phyloP scores from a whole-genome alignment of 64 coral and sea anemone genomes.

The Montipora cactus region DNA sequence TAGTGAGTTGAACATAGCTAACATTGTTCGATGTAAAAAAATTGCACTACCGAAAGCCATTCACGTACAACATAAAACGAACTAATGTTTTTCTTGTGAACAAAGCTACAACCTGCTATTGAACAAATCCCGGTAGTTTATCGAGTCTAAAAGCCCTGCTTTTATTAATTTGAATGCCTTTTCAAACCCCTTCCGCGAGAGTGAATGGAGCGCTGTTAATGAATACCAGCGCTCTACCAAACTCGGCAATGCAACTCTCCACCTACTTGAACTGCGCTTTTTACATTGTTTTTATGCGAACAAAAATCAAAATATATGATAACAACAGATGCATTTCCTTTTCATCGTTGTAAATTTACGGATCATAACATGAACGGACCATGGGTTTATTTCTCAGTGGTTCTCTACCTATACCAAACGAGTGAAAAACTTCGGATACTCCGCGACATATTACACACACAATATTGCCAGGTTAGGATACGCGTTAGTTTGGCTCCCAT shows the following conservation, averaged over 20 bases:
- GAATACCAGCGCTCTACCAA: not conserved
- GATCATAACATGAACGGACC: not conserved
- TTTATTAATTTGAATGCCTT: constrained; percentile 16
- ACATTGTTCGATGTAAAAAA: constrained; percentile 24
- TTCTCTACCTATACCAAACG: not conserved
- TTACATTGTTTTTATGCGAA: not conserved
- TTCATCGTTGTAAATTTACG: not conserved
- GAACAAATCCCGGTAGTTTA: constrained; percentile 30
- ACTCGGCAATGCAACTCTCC: not conserved
- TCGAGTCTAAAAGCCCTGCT: constrained; percentile 29
- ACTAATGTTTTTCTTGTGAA: constrained; percentile 37
- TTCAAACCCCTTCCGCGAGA: not conserved
- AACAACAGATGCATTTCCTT: not conserved
- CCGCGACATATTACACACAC: not conserved
- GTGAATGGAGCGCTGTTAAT: constrained; percentile 10
- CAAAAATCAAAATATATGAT: not conserved
- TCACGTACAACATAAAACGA: constrained; percentile 40
- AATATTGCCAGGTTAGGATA: not conserved
- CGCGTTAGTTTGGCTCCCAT: not conserved
- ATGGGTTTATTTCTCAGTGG: not conserved
- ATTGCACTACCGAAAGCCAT: constrained; percentile 32
- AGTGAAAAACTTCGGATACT: not conserved
- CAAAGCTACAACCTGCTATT: constrained; percentile 9
- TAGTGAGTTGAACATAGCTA: not conserved
- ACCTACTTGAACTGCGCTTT: not conserved